Base-by-base conservation (phyloP, 2,113 vertebrate genomes). In the Spermophilus dauricus region DNA sequence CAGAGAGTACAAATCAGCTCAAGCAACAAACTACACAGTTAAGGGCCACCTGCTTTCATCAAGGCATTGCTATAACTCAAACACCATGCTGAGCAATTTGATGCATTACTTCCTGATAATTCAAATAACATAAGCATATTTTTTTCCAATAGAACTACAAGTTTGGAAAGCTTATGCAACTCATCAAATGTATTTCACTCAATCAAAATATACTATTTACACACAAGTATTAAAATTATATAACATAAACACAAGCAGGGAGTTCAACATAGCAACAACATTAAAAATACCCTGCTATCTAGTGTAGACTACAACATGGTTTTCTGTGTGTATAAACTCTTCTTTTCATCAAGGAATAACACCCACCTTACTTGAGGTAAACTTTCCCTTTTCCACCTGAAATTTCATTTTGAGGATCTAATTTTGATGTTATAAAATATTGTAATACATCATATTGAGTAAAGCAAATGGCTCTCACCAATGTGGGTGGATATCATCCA, bases 11-110 rank as follows among this genome's bases (percentile, higher is more conserved):
- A 78, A 42, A 70, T 45, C 13, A 93, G 26, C 18, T 45, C 26
- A 45, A 45, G 75, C 11, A 73, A 69, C 34, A 92, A 92, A 75
- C 87, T 20, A 26, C 30, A 53, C 0, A 67, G 42, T 7, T 72
- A 12, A 78, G 1, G 17, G 28, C 85, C 2, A 2, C 13, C 12
- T 32, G 9, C 4, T 77, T 83, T 78, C 22, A 16, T 3, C 12
- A 20, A n/a, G 85, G 0, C 4, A 8, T 53, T 1, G 7, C 0
- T 56, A 16, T 4, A 18, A 34, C 37, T 56, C n/a, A 69, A 14
- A 37, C 20, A 30, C 48, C 58, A 10, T n/a, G 3, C 5, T n/a
- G 86, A 18, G 16, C 42, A 69, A 5, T 34, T 70, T 9, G 8
- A 42, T 63, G 9, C 3, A 58, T 51, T 89, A 70, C 8, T 42